Evolutionary conservation across 2,888 invertebrate genomes (phyloP).

Genomic region (Mesochorus sp.): DNA sequence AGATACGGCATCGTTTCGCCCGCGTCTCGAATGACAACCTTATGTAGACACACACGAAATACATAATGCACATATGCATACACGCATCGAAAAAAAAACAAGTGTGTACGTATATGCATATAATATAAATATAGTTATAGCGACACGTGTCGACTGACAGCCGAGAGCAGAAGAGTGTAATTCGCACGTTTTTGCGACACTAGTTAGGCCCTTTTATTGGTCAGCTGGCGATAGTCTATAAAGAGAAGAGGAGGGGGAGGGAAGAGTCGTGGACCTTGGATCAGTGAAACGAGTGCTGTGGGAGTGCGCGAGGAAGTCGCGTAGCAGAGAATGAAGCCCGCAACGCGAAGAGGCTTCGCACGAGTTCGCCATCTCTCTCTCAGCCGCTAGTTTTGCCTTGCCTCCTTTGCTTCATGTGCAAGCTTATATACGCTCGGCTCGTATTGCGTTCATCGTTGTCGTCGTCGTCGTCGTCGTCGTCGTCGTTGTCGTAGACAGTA

Average conservation of each 20-base stretch:
- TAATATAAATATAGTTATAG: not conserved
- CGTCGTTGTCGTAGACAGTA: constrained; percentile 70
- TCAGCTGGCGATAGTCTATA: not conserved
- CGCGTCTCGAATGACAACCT: constrained; percentile 48
- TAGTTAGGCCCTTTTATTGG: constrained; percentile 11
- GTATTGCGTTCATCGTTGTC: constrained; percentile 74
- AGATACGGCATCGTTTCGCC: constrained; percentile 42
- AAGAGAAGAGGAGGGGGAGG: not conserved
- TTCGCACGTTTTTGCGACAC: not conserved
- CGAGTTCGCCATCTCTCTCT: constrained; percentile 38
- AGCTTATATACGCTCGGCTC: constrained; percentile 64
- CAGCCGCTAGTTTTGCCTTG: constrained; percentile 17
- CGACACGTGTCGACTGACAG: too few relatives aligned
- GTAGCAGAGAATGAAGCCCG: constrained; percentile 37
- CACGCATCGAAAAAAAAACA: too few relatives aligned
- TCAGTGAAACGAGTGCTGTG: constrained; percentile 19
- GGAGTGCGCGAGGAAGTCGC: constrained; percentile 14
- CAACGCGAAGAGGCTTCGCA: constrained; percentile 66
- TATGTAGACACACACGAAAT: not conserved
- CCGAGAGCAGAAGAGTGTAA: not conserved
- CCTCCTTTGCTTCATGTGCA: constrained; percentile 61
- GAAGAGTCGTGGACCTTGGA: constrained; percentile 38
- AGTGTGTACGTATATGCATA: constrained; percentile 3
- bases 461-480: constrained; percentile 54
- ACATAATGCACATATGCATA: not conserved